Evolutionary conservation across 1,140 invertebrate species (phyloP).

Genomic region (Drosophila seguyi): DNA sequence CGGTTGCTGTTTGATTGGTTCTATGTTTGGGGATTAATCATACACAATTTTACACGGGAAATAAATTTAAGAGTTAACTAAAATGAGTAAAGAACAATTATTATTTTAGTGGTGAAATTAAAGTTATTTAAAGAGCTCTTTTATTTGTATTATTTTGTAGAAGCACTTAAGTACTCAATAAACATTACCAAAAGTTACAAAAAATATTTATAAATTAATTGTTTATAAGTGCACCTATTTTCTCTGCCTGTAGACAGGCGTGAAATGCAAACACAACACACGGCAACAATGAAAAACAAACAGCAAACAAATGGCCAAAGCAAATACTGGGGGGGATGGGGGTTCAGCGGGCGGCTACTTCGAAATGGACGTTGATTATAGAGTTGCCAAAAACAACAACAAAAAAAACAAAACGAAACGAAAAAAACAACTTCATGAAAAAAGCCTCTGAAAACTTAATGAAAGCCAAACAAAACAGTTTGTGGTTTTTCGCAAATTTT

Average conservation of each 20-base stretch:
- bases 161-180: no score
- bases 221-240: not conserved
- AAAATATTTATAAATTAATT: not conserved
- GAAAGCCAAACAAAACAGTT: slow-evolving; percentile 67
- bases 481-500: slow-evolving; percentile 48
- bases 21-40: slow-evolving; percentile 72
- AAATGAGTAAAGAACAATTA: no score
- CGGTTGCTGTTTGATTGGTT: slow-evolving; percentile 51
- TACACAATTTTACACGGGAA: slow-evolving; percentile 46
- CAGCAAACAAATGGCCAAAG: slow-evolving; percentile 24
- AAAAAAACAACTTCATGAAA: not conserved
- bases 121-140: not conserved
- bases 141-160: no score
- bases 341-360: slow-evolving; percentile 11
- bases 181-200: no score
- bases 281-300: slow-evolving; percentile 31
- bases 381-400: slow-evolving; percentile 32
- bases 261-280: slow-evolving; percentile 75
- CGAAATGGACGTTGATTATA: slow-evolving; percentile 74
- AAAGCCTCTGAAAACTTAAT: slow-evolving; percentile 70
- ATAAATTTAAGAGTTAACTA: not conserved
- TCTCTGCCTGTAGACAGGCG: slow-evolving; percentile 20
- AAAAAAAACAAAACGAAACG: no score
- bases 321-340: slow-evolving; percentile 14
- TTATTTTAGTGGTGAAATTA: not conserved